Percentiles rank a stretch among this genome's conserved stretches.
Evolutionary conservation across 2,113 vertebrate genomes (phyloP).

Genomic region (Ammospiza nelsoni): DNA sequence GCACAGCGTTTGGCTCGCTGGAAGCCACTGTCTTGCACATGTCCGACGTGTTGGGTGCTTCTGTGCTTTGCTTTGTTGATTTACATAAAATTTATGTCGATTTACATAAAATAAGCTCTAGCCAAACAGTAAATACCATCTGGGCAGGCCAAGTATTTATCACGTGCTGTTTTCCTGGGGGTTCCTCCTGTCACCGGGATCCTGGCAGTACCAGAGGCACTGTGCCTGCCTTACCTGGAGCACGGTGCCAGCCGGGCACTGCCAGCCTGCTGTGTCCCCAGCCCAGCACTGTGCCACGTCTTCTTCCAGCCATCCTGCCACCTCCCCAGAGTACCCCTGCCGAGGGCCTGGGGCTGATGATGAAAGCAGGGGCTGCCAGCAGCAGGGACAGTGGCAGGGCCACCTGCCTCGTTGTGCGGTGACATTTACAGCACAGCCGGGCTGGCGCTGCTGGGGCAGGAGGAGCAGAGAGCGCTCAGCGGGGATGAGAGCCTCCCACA

Average conservation of each 20-base stretch:
- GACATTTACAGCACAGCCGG: slow-evolving; percentile 41
- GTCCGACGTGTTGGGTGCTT: not conserved
- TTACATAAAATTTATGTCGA: slow-evolving; percentile 9
- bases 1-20: not conserved
- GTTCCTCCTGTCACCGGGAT: not conserved
- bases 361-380: not conserved
- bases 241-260: rapidly evolving
- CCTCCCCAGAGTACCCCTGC: not conserved
- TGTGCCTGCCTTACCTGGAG: not conserved
- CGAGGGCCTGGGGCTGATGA: rapidly evolving
- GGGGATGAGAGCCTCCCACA: rapidly evolving
- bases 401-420: slow-evolving; percentile 76
- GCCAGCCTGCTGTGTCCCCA: not conserved
- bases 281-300: not conserved
- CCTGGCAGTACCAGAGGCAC: not conserved
- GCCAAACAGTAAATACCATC: slow-evolving; percentile 23
- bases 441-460: not conserved
- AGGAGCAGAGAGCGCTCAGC: not conserved
- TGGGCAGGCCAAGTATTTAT: not conserved
- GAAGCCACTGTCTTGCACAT: not conserved
- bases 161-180: not conserved
- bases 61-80: not conserved
- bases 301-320: not conserved
- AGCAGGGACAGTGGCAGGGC: not conserved
- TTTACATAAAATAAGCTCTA: slow-evolving; percentile 14